A percentile compares a stretch with the other conserved stretches of the same genome.
These are phyloP conservation scores for Falco concolor DNA, from an alignment of 2,797 vertebrate genomes.

Conservation along the genomic window DNA sequence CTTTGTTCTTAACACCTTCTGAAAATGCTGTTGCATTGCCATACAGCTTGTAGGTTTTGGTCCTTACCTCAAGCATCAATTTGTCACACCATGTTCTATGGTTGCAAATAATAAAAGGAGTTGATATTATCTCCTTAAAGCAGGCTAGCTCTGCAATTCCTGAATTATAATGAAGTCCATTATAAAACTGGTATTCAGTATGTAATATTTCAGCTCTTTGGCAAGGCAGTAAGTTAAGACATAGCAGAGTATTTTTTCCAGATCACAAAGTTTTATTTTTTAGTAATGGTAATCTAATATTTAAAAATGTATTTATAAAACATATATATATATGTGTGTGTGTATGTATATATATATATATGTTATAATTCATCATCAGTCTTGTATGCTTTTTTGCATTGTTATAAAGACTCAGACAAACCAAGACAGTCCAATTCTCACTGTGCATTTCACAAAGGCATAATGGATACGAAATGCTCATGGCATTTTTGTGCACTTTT, in stretches of 20 bases:
- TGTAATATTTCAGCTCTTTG: neutral
- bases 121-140: neutral
- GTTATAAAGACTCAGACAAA: neutral
- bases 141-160: neutral
- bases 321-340: neutral
- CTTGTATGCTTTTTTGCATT: neutral
- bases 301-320: neutral
- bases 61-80: neutral
- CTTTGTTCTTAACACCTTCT: neutral
- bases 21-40: neutral
- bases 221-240: neutral
- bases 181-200: neutral
- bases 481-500: neutral
- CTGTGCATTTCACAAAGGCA: neutral
- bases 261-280: neutral
- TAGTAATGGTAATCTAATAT: neutral
- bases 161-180: neutral
- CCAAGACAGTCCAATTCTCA: neutral
- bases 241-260: neutral
- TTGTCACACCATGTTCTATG: neutral
- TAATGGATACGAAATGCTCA: neutral
- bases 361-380: neutral
- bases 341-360: neutral
- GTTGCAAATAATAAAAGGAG: neutral
- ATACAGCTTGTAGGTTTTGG: neutral